phyloP scores from a whole-genome alignment of 2,797 vertebrate genomes.

The Onychomys arenicola region DNA sequence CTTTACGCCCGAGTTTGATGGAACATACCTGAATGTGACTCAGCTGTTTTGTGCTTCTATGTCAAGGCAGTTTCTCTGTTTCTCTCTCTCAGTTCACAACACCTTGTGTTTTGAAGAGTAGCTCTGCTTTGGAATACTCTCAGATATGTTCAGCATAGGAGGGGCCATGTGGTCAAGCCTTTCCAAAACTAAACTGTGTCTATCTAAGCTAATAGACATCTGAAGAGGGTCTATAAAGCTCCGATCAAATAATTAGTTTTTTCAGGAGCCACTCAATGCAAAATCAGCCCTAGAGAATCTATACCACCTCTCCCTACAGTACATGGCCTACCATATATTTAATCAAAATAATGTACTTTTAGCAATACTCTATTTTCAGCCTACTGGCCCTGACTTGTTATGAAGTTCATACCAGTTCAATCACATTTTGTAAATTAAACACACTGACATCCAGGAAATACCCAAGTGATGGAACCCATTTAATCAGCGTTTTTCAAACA shows the following conservation, averaged over 20 bases:
- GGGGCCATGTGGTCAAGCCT: not conserved
- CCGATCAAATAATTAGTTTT: not conserved
- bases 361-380: constrained; percentile 14
- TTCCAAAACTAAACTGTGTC: not conserved
- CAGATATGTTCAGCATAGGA: not conserved
- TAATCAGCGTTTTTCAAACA: not conserved
- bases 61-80: fast-evolving
- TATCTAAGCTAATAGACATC: not conserved
- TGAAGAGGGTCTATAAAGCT: not conserved
- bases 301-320: not conserved
- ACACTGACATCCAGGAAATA: constrained; percentile 22
- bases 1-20: not conserved
- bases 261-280: not conserved
- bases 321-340: not conserved
- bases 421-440: not conserved
- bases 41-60: not conserved
- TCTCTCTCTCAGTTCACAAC: not conserved
- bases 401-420: constrained; percentile 12
- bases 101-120: not conserved
- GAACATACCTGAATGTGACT: not conserved
- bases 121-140: not conserved
- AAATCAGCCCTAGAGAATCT: not conserved
- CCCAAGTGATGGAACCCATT: constrained; percentile 10
- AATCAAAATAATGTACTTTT: constrained; percentile 32
- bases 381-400: not conserved